Evolutionary conservation across 1,140 invertebrate genomes (phyloP).

Genomic region (Pseudomyrmex concolor): DNA sequence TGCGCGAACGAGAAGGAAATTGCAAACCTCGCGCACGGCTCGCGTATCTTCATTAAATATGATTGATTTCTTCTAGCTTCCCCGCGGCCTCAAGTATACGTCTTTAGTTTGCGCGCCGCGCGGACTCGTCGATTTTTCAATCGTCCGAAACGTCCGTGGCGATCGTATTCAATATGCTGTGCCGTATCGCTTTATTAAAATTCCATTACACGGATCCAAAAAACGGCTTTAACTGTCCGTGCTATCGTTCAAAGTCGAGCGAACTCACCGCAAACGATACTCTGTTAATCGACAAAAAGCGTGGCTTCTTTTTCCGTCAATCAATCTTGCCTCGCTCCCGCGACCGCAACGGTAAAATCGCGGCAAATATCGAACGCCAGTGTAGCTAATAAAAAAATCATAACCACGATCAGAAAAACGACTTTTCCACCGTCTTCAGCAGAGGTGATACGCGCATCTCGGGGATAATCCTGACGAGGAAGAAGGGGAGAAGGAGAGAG

Average conservation of each 20-base stretch:
- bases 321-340: conserved; percentile 39
- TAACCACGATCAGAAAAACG: conserved; percentile 37
- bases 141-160: conserved; percentile 22
- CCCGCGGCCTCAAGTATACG: conserved; percentile 19
- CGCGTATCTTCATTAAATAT: conserved; percentile 60
- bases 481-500: too few relatives aligned
- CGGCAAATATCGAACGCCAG: conserved; percentile 30
- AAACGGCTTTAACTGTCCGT: conserved; percentile 42
- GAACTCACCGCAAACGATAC: conserved; percentile 20
- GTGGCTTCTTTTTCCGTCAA: conserved; percentile 44
- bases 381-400: conserved; percentile 45
- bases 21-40: conserved; percentile 32
- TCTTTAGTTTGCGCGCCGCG: conserved; percentile 11
- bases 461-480: conserved; percentile 13
- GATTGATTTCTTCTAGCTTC: conserved; percentile 44
- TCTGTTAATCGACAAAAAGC: conserved; percentile 50
- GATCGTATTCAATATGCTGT: conserved; percentile 56
- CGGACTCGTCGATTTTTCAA: conserved; percentile 45
- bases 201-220: conserved; percentile 48
- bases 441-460: background rate
- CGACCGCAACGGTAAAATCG: background rate
- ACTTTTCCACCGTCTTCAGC: background rate
- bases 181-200: conserved; percentile 63
- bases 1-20: conserved; percentile 38
- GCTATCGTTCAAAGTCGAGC: conserved; percentile 44